Conservation (phyloP, 2,113 vertebrate genomes). For the Anas platyrhynchos region DNA sequence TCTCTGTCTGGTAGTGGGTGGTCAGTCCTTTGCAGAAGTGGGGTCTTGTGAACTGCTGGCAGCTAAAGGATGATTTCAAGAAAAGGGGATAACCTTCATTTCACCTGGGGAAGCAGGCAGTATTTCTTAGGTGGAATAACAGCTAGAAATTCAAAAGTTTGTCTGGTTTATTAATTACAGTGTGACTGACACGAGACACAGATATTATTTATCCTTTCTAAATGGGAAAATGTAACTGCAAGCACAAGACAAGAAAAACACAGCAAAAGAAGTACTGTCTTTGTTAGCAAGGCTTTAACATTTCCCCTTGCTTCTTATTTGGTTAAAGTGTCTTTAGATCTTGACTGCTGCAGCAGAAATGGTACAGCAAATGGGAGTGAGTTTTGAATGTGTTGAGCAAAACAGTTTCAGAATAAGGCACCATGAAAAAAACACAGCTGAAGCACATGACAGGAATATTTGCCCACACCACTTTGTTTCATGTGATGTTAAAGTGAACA, state of each 20-base stretch:
- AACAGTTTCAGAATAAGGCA: background rate
- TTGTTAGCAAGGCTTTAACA: background rate
- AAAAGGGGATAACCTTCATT: background rate
- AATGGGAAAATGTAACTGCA: background rate
- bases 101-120: background rate
- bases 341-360: background rate
- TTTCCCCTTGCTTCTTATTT: background rate
- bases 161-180: background rate
- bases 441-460: background rate
- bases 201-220: background rate
- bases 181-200: background rate
- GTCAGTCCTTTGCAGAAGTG: background rate
- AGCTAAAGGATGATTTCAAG: background rate
- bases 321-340: background rate
- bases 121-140: background rate
- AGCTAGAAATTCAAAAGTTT: background rate
- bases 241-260: background rate
- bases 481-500: background rate
- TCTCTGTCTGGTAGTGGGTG: background rate
- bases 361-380: background rate
- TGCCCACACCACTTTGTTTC: background rate
- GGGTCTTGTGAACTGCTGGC: background rate
- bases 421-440: background rate
- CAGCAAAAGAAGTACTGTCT: background rate
- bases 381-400: background rate